These are phyloP conservation scores for Spatula clypeata DNA, from an alignment of 2,797 vertebrate genomes.

Conservation along the genomic window DNA sequence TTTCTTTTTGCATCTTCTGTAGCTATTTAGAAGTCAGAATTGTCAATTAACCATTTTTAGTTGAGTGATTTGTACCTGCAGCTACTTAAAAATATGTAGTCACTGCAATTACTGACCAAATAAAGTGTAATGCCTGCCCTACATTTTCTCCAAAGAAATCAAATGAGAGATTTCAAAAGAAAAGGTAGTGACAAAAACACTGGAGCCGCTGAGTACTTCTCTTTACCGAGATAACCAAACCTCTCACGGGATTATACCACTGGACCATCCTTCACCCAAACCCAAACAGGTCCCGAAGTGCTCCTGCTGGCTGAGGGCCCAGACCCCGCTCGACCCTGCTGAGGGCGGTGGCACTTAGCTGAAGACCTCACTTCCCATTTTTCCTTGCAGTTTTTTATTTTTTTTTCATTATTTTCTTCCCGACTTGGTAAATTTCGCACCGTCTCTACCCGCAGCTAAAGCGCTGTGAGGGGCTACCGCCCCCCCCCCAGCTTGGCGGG, in stretches of 20 bases:
- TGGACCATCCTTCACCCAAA: background rate
- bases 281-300: too few species aligned
- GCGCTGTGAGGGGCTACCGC: background rate
- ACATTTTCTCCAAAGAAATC: rapidly evolving
- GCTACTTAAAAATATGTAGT: background rate
- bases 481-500: too few species aligned
- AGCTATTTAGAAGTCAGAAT: constrained; percentile 81
- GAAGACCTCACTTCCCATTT: too few species aligned
- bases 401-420: background rate
- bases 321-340: too few species aligned
- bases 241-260: too few species aligned
- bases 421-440: background rate
- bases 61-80: background rate
- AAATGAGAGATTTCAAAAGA: rapidly evolving
- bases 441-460: too few species aligned
- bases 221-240: too few species aligned
- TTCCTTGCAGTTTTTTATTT: background rate
- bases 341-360: too few species aligned
- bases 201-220: too few species aligned
- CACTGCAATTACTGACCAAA: rapidly evolving
- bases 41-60: background rate
- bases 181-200: background rate
- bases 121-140: rapidly evolving
- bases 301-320: too few species aligned
- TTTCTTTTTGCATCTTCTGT: constrained; percentile 83